Percentiles rank a stretch among this genome's conserved stretches.
Evolutionary conservation across 2,113 vertebrate species (phyloP).

Genomic region (Dolichallabes microphthalmus): DNA sequence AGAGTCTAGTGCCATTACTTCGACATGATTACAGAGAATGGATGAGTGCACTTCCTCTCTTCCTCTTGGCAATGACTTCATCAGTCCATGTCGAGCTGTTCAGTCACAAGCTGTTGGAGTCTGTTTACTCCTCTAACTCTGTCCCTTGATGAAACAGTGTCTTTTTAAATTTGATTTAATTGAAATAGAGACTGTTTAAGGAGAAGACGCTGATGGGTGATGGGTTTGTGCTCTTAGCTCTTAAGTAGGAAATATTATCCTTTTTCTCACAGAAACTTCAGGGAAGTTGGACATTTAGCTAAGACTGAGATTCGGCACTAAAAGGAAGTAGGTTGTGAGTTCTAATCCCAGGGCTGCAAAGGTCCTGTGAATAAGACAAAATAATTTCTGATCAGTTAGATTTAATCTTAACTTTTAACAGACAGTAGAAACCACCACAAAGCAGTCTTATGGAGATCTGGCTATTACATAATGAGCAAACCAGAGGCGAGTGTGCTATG

Average conservation of each 20-base stretch:
- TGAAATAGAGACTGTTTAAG: not conserved
- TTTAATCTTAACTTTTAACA: not conserved
- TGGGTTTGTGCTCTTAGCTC: not conserved
- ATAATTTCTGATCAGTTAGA: not conserved
- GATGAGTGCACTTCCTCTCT: slow-evolving; percentile 39
- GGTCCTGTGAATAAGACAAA: not conserved
- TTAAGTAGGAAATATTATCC: not conserved
- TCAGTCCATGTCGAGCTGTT: not conserved
- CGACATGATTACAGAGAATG: slow-evolving; percentile 64
- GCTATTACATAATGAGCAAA: not conserved
- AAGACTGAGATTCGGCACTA: not conserved
- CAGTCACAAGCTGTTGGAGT: not conserved
- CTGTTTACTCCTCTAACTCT: not conserved
- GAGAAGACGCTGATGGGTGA: not conserved
- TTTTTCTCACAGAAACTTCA: not conserved
- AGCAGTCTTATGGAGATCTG: not conserved
- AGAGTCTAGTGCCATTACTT: slow-evolving; percentile 64
- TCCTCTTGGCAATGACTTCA: not conserved
- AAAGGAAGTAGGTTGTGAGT: not conserved
- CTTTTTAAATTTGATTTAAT: not conserved
- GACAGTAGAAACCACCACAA: not conserved
- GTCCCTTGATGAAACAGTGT: not conserved
- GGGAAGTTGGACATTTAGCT: not conserved
- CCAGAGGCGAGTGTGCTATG: not conserved
- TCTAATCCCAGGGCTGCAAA: not conserved